phyloP scores from a whole-genome alignment of 2,113 vertebrate species.

The Semicossyphus pulcher region DNA sequence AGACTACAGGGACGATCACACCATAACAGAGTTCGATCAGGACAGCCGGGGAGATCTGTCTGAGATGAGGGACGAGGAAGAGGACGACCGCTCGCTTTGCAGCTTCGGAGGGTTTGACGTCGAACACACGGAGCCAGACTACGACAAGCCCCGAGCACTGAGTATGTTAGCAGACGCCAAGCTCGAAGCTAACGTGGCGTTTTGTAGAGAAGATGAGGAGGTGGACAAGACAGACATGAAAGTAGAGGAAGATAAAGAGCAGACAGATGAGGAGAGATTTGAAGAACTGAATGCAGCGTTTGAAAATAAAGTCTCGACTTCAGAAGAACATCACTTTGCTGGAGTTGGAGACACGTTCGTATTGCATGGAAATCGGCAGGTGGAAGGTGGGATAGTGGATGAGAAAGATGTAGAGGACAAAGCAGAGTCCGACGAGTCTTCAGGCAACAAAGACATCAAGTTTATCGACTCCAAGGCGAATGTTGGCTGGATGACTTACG shows the following conservation, averaged over 20 bases:
- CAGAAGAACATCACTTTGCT: background rate
- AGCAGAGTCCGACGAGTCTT: constrained; percentile 15
- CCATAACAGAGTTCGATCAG: constrained; percentile 59
- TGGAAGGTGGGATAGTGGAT: background rate
- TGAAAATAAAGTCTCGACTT: background rate
- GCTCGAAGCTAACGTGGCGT: background rate
- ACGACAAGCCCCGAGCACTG: background rate
- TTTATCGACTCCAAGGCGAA: constrained; percentile 63
- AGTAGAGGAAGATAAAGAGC: background rate
- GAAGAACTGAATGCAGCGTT: background rate
- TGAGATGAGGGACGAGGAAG: constrained; percentile 46
- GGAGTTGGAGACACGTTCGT: background rate
- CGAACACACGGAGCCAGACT: background rate
- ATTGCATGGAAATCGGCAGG: background rate
- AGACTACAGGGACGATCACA: constrained; percentile 63
- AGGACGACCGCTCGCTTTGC: constrained; percentile 20
- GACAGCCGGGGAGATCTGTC: constrained; percentile 60
- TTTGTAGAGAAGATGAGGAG: background rate
- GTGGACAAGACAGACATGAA: background rate
- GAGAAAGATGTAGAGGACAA: background rate
- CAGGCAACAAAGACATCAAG: constrained; percentile 46
- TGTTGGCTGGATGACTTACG: background rate
- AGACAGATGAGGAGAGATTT: background rate
- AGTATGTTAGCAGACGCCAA: background rate
- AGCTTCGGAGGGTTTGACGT: constrained; percentile 34